Conservation (phyloP, 2,888 invertebrate species). For the Aphodius sticticus region DNA sequence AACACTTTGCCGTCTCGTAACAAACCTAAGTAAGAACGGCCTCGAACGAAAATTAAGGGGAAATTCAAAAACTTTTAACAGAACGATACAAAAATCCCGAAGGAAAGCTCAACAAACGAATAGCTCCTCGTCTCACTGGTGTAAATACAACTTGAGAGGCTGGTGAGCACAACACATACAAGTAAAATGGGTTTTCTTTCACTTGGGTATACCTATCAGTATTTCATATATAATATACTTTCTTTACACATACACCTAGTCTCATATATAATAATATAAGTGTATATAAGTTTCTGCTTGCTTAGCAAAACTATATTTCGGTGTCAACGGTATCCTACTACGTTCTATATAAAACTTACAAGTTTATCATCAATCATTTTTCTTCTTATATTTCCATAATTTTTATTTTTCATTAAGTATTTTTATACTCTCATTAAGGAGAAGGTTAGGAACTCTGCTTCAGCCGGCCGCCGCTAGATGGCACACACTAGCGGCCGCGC, state of each 20-base stretch:
- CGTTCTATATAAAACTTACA: slow-evolving; percentile 60
- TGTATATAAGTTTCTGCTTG: slow-evolving; percentile 57
- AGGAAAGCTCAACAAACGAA: slow-evolving; percentile 9
- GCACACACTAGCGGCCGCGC: slow-evolving; percentile 48
- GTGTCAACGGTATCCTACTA: slow-evolving; percentile 58
- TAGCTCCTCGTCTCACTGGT: slow-evolving; percentile 9
- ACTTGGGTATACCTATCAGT: slow-evolving; percentile 50
- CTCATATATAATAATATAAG: slow-evolving; percentile 55
- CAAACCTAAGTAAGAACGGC: background rate
- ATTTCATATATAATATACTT: slow-evolving; percentile 44
- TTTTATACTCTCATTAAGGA: slow-evolving; percentile 54
- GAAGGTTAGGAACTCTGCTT: slow-evolving; percentile 60
- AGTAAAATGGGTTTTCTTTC: slow-evolving; percentile 17
- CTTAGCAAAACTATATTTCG: slow-evolving; percentile 60
- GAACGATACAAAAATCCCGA: slow-evolving; percentile 7
- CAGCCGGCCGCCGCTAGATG: slow-evolving; percentile 50
- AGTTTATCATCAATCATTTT: slow-evolving; percentile 49
- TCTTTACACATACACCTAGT: slow-evolving; percentile 57
- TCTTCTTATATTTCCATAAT: slow-evolving; percentile 26
- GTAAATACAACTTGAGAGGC: background rate
- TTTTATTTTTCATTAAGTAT: slow-evolving; percentile 45
- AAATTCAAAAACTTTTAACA: slow-evolving; percentile 16
- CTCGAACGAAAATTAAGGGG: slow-evolving; percentile 1
- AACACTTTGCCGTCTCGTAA: slow-evolving; percentile 13
- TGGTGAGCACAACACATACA: background rate